A percentile compares a stretch with the other conserved stretches of the same genome.
These are phyloP conservation scores for Trilocha varians DNA, from an alignment of 2,888 invertebrate genomes.

Conservation along the genomic window DNA sequence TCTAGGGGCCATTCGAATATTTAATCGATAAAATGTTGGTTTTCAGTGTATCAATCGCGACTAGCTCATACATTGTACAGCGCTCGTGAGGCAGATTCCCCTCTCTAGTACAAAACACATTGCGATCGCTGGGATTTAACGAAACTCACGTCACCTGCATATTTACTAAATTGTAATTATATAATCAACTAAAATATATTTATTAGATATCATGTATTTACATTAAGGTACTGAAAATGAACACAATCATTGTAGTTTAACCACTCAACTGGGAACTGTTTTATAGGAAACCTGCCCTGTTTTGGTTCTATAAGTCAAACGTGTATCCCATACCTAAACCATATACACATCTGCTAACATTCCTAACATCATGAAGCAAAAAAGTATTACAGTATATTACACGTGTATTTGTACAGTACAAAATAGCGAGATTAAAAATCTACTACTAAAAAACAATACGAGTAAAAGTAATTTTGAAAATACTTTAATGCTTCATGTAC, in stretches of 20 bases:
- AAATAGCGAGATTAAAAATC: constrained; percentile 57
- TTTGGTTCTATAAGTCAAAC: constrained; percentile 41
- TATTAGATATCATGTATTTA: constrained; percentile 19
- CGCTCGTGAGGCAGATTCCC: constrained; percentile 41
- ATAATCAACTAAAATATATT: constrained; percentile 4
- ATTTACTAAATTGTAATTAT: background rate
- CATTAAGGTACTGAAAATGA: constrained; percentile 41
- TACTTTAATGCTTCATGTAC: constrained; percentile 69
- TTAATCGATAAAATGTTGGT: constrained; percentile 47
- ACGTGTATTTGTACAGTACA: constrained; percentile 52
- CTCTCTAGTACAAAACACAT: constrained; percentile 8
- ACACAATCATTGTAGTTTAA: constrained; percentile 32
- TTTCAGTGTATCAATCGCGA: constrained; percentile 37
- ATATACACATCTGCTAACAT: constrained; percentile 58
- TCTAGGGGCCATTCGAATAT: constrained; percentile 55
- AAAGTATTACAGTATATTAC: constrained; percentile 66
- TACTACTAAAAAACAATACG: constrained; percentile 38
- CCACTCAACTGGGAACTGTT: too few species aligned
- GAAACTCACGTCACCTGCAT: background rate
- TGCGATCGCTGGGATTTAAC: background rate
- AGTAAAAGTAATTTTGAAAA: constrained; percentile 29
- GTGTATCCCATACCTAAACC: constrained; percentile 58
- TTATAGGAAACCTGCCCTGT: constrained; percentile 49
- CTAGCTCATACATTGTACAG: constrained; percentile 29
- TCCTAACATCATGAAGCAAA: constrained; percentile 69